Conservation (phyloP, 2,888 invertebrate species). For the Iselma pallidipennis region DNA sequence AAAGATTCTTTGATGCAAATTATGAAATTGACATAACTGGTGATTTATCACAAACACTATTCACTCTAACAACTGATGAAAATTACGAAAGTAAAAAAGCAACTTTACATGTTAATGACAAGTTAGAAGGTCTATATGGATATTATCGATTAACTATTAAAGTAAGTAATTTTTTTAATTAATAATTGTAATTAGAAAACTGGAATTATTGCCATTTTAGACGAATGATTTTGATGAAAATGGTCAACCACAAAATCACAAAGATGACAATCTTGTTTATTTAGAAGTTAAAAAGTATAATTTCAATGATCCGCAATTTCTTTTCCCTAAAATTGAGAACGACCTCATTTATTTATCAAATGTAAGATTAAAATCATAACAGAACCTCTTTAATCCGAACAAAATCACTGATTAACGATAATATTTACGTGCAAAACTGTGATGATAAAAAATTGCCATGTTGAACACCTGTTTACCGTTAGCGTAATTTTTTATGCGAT, state of each 20-base stretch:
- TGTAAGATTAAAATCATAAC: constrained; percentile 53
- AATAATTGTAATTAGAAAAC: background rate
- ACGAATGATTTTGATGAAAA: constrained; percentile 50
- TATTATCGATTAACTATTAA: constrained; percentile 59
- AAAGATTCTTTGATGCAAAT: constrained; percentile 17
- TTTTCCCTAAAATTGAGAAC: constrained; percentile 54
- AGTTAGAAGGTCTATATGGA: constrained; percentile 63
- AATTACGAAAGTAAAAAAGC: constrained; percentile 49
- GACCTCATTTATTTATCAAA: constrained; percentile 54
- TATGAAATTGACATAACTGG: constrained; percentile 25
- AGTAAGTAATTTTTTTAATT: constrained; percentile 49
- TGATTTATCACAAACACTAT: constrained; percentile 22
- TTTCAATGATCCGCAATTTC: constrained; percentile 61
- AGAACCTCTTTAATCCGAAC: too few relatives aligned
- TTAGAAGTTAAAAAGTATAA: constrained; percentile 61
- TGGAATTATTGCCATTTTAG: background rate
- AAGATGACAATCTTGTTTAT: constrained; percentile 50
- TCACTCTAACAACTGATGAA: constrained; percentile 30
- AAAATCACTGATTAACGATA: too few relatives aligned
- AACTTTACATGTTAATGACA: constrained; percentile 55
- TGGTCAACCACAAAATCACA: constrained; percentile 61
- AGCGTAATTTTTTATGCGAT: too few relatives aligned
- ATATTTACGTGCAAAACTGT: too few relatives aligned
- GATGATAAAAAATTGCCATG: too few relatives aligned
- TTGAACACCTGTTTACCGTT: too few relatives aligned